Evolutionary conservation across 1,140 invertebrate genomes (phyloP), one percentile per base, ranked within the genome.

Genomic region (Atta cephalotes): DNA sequence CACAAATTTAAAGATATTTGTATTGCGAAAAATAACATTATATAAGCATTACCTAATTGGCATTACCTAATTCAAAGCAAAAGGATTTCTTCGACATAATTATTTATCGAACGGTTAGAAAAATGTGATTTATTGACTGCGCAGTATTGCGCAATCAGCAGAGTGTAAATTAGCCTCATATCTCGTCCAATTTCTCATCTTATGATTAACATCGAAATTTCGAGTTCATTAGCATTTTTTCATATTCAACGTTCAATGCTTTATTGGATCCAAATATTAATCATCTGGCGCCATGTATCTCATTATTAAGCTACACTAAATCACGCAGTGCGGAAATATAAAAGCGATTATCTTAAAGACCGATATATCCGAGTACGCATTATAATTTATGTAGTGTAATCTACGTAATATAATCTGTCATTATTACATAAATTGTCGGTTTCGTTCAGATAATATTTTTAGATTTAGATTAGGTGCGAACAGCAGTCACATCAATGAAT

Each of bases 61-160:
- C 28, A 21, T 21, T 21, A 21, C 60, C 3, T 35, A 6, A 16
- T 51, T 14, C 49, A 51, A 9, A 14, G 49, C 14, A 21, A 28
- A 56, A 56, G 18, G 25, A 35, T 45, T 49, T 72, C 31, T 31
- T 25, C 28, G 31, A 81, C 28, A 58, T 35, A 16, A 7, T 81
- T 66, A 66, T 66, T 56, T 49, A 56, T 53, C 28, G 14, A 21
- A 21, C 28, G 35, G 7, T 9, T 28, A 56, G 28, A 53, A 35
- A 70, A 80, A 70, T 80, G 4, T 70, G 49, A 80, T 56, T 70
- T 80, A 80, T n/a, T 21, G 7, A 14, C 35, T 80, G 5, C 25
- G 68, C 18, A 80, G 18, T 18, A 28, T 80, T 68, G 28, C 78
- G 31, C 4, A 63, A 2, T 65, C 39, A 21, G 35, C 39, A 21